Conservation (phyloP, 1,140 invertebrate genomes). For the Penaeus vannamei region DNA sequence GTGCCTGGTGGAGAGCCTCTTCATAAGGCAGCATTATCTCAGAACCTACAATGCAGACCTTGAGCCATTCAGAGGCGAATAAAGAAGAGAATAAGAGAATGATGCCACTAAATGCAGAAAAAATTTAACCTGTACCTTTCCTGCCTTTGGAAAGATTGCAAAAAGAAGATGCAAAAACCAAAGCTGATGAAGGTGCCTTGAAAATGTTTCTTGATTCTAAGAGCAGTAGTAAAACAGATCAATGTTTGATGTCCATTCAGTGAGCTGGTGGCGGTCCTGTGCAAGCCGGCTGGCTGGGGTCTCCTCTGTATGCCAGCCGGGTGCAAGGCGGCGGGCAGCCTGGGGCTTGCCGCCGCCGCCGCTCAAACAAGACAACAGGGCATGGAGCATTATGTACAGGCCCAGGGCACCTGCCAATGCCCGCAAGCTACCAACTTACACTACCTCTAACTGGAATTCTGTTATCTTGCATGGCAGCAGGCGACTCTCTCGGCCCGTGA, state of each 20-base stretch:
- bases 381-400: conserved; percentile 48
- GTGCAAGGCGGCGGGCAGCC: conserved; percentile 25
- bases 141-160: conserved; percentile 64
- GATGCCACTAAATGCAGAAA: conserved; percentile 48
- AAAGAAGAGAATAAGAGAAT: conserved; percentile 14
- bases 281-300: conserved; percentile 57
- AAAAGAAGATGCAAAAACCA: conserved; percentile 65
- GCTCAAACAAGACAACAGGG: conserved; percentile 47
- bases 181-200: conserved; percentile 63
- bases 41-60: conserved; percentile 1
- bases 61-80: neutral
- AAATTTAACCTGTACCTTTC: conserved; percentile 58
- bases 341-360: neutral
- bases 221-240: conserved; percentile 51
- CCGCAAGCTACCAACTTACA: conserved; percentile 58
- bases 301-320: conserved; percentile 48
- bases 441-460: conserved; percentile 62
- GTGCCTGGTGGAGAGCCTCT: conserved; percentile 23
- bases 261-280: conserved; percentile 49
- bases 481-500: conserved; percentile 65
- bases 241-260: conserved; percentile 43
- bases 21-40: neutral
- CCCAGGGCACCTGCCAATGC: conserved; percentile 43
- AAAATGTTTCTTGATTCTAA: conserved; percentile 52
- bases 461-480: conserved; percentile 63